Percentiles rank a stretch among this genome's conserved stretches.
phyloP scores from a whole-genome alignment of 2,888 invertebrate species.

The Osmoderma eremita region DNA sequence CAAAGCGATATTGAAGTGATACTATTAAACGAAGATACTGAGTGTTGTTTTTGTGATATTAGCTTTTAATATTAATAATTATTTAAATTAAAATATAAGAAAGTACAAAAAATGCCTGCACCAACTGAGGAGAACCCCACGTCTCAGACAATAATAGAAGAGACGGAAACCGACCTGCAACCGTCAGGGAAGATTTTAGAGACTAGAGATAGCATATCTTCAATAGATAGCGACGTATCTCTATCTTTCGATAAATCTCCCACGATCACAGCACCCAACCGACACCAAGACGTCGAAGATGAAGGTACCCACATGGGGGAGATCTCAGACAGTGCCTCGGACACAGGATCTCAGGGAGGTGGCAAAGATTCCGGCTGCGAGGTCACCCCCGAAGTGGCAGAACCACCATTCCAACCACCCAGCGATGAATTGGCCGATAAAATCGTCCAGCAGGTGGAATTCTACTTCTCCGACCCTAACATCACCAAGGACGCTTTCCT shows the following conservation, averaged over 20 bases:
- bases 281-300: conserved; percentile 62
- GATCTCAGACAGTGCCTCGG: conserved; percentile 74
- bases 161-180: conserved; percentile 57
- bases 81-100: background rate
- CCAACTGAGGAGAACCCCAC: conserved; percentile 55
- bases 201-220: conserved; percentile 70
- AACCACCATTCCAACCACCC: conserved; percentile 74
- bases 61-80: conserved; percentile 13
- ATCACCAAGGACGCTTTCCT: conserved; percentile 95
- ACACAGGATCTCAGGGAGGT: conserved; percentile 70
- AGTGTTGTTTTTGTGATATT: conserved; percentile 30
- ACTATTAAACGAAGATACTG: conserved; percentile 19
- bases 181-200: conserved; percentile 67
- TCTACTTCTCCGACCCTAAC: conserved; percentile 95
- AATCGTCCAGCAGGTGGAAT: conserved; percentile 90
- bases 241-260: conserved; percentile 65
- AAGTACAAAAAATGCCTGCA: conserved; percentile 58
- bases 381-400: conserved; percentile 67
- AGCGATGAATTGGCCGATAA: conserved; percentile 81
- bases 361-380: conserved; percentile 77
- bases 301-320: conserved; percentile 72
- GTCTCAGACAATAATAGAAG: conserved; percentile 58
- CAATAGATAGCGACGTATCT: conserved; percentile 71
- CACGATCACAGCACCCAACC: conserved; percentile 31
- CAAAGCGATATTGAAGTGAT: conserved; percentile 1